A percentile compares a stretch with the other conserved stretches of the same genome.
phyloP scores from a whole-genome alignment of 2,888 invertebrate species.

The Mythimna vitellina region DNA sequence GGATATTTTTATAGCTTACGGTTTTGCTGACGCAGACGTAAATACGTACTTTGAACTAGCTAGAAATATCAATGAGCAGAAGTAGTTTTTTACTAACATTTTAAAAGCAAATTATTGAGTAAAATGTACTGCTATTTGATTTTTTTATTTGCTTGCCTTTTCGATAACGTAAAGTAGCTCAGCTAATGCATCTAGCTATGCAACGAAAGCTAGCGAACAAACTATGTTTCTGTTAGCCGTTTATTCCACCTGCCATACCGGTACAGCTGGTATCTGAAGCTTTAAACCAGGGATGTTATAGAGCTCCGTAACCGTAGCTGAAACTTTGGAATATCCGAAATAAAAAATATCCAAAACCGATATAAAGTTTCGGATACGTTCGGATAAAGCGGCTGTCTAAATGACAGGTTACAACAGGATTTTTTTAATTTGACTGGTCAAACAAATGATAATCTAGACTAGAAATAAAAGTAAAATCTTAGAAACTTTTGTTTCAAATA shows the following conservation, averaged over 20 bases:
- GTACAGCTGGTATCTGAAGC: conserved; percentile 34
- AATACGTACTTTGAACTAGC: neutral
- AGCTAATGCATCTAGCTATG: neutral
- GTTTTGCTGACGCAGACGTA: neutral
- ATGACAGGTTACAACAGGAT: no score
- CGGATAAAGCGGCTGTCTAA: no score
- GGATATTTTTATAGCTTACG: neutral
- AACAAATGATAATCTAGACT: no score
- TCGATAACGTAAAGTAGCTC: neutral
- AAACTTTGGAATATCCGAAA: no score
- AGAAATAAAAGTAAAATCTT: no score
- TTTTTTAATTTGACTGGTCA: no score
- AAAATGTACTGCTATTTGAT: neutral
- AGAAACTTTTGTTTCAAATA: no score
- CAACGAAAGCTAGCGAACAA: conserved; percentile 17
- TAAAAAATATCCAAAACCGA: no score
- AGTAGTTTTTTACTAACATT: neutral
- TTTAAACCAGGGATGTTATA: neutral
- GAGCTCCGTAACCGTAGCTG: no score
- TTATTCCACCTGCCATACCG: conserved; percentile 9
- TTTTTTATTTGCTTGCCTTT: neutral
- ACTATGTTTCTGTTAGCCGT: neutral
- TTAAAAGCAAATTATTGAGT: neutral
- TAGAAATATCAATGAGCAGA: neutral
- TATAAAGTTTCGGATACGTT: no score